phyloP scores from a whole-genome alignment of 2,113 vertebrate species.

The Clarias gariepinus region DNA sequence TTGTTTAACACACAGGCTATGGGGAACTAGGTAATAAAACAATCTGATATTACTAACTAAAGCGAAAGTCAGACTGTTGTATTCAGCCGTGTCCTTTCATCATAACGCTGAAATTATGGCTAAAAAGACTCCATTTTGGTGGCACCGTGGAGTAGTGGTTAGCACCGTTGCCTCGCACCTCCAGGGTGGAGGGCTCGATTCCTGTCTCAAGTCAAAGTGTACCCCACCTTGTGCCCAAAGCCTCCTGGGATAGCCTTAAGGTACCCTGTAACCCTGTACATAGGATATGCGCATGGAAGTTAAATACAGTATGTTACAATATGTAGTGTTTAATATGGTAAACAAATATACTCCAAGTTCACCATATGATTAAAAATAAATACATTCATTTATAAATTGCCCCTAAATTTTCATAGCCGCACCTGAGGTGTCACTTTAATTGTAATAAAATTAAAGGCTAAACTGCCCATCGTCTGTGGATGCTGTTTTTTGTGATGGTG shows the following conservation, averaged over 20 bases:
- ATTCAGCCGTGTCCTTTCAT: no score
- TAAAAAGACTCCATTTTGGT: not conserved
- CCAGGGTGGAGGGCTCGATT: no score
- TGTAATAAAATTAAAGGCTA: not conserved
- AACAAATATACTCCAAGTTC: not conserved
- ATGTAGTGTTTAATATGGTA: not conserved
- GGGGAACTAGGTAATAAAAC: not conserved
- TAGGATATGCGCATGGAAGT: no score
- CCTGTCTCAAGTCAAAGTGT: no score
- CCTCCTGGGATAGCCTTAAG: no score
- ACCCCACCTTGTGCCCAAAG: no score
- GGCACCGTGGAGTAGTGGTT: no score
- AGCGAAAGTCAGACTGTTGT: no score
- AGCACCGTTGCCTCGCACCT: no score
- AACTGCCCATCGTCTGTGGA: not conserved
- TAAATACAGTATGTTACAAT: no score
- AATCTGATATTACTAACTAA: not conserved
- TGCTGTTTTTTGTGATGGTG: not conserved
- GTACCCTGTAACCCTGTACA: no score
- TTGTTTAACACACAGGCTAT: not conserved
- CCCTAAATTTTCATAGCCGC: no score
- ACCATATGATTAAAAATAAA: not conserved
- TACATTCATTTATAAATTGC: not conserved
- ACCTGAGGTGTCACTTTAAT: not conserved
- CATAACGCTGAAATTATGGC: not conserved